Evolutionary conservation across 2,888 invertebrate species (phyloP).

Genomic region (Calameuta pallipes): DNA sequence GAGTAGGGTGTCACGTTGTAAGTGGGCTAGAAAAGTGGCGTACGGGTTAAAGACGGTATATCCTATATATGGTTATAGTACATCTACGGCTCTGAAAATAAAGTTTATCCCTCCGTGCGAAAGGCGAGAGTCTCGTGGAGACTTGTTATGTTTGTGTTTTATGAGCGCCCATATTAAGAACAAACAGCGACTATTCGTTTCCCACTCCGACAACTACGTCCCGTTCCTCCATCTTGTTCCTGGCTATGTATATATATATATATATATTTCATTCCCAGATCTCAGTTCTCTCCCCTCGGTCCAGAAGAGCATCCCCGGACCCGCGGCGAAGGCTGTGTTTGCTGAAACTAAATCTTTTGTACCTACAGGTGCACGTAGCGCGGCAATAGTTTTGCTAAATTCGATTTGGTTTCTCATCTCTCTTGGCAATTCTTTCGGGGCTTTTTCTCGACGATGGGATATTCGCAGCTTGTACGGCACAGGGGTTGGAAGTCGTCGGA

Average conservation of each 20-base stretch:
- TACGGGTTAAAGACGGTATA: neutral
- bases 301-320: conserved; percentile 17
- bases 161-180: conserved; percentile 36
- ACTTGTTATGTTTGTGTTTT: conserved; percentile 32
- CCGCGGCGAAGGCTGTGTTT: conserved; percentile 31
- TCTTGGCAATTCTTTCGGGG: conserved; percentile 30
- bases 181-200: conserved; percentile 32
- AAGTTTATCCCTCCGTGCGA: conserved; percentile 23
- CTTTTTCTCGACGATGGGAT: conserved; percentile 19
- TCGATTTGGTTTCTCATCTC: conserved; percentile 51
- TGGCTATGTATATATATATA: neutral
- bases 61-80: neutral
- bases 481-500: conserved; percentile 11
- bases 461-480: neutral
- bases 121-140: conserved; percentile 3
- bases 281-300: conserved; percentile 11
- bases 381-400: conserved; percentile 50
- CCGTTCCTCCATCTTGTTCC: conserved; percentile 10
- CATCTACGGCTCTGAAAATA: conserved; percentile 14
- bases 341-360: conserved; percentile 47
- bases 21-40: neutral
- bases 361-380: conserved; percentile 34
- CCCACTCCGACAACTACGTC: conserved; percentile 9
- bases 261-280: conserved; percentile 9
- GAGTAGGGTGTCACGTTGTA: neutral